Percentiles rank a stretch among this genome's conserved stretches.
These are phyloP conservation scores for Microctonus aethiopoides DNA, from an alignment of 2,888 invertebrate genomes.

Conservation along the genomic window DNA sequence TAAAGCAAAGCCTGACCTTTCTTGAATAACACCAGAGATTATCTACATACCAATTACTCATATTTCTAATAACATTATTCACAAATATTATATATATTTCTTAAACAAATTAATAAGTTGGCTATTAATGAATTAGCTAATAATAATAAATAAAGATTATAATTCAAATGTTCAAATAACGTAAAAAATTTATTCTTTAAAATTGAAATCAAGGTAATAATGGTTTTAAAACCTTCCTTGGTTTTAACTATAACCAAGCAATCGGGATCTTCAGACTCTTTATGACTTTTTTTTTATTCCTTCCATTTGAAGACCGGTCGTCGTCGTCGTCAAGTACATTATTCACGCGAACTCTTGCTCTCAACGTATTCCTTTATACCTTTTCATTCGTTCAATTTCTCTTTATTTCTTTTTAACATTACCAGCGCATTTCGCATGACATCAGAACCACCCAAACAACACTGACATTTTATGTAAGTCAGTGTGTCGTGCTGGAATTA, in stretches of 20 bases:
- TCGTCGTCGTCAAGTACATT: conserved; percentile 12
- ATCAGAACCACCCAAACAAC: conserved; percentile 12
- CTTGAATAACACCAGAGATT: conserved; percentile 36
- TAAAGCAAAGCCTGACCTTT: conserved; percentile 35
- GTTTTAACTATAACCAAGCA: not conserved
- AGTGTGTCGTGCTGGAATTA: conserved; percentile 46
- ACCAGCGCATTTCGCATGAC: not conserved
- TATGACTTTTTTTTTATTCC: not conserved
- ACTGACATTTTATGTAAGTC: conserved; percentile 52
- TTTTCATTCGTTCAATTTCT: not conserved
- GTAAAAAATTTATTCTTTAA: too few species aligned
- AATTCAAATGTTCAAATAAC: too few species aligned
- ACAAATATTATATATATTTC: not conserved
- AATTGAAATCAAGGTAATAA: too few species aligned
- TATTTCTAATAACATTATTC: not conserved
- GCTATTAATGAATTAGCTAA: too few species aligned
- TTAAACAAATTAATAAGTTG: too few species aligned
- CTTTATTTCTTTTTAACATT: not conserved
- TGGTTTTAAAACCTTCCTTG: not conserved
- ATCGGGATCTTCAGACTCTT: not conserved
- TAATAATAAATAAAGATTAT: too few species aligned
- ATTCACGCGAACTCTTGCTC: conserved; percentile 20
- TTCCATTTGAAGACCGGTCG: conserved; percentile 37
- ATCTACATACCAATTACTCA: conserved; percentile 1
- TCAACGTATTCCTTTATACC: conserved; percentile 18